A percentile compares a stretch with the other conserved stretches of the same genome.
These are phyloP conservation scores for Xylocampa areola DNA, from an alignment of 2,888 invertebrate genomes.

Conservation along the genomic window DNA sequence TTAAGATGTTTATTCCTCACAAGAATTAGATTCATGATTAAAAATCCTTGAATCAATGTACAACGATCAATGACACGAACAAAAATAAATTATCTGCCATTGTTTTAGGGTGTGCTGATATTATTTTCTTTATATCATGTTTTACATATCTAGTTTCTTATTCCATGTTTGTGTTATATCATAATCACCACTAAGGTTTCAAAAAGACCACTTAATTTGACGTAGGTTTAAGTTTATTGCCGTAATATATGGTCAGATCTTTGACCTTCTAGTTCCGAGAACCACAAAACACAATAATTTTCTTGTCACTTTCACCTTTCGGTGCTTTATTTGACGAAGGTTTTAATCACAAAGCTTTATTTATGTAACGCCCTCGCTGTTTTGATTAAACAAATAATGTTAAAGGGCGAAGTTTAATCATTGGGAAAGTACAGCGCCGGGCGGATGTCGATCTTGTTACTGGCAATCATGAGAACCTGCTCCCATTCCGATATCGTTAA, in stretches of 20 bases:
- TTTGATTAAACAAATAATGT: constrained; percentile 16
- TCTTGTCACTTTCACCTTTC: constrained; percentile 38
- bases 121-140: not conserved
- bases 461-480: constrained; percentile 23
- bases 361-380: constrained; percentile 15
- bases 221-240: constrained; percentile 23
- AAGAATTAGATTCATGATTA: too few species aligned
- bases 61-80: too few species aligned
- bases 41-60: too few species aligned
- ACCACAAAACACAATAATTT: constrained; percentile 39
- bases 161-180: not conserved
- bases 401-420: constrained; percentile 15
- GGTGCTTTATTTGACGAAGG: constrained; percentile 26
- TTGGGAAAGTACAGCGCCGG: constrained; percentile 1
- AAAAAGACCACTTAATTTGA: constrained; percentile 16
- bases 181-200: not conserved
- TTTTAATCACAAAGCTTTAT: constrained; percentile 15
- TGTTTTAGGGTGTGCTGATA: too few species aligned
- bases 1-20: too few species aligned
- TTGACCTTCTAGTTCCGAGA: constrained; percentile 35
- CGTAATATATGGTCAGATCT: constrained; percentile 25
- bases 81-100: too few species aligned
- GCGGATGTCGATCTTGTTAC: constrained; percentile 25
- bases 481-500: not conserved
- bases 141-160: not conserved